These are phyloP conservation scores for Fissipunctia ypsillon DNA, from an alignment of 2,888 invertebrate genomes.

Conservation along the genomic window DNA sequence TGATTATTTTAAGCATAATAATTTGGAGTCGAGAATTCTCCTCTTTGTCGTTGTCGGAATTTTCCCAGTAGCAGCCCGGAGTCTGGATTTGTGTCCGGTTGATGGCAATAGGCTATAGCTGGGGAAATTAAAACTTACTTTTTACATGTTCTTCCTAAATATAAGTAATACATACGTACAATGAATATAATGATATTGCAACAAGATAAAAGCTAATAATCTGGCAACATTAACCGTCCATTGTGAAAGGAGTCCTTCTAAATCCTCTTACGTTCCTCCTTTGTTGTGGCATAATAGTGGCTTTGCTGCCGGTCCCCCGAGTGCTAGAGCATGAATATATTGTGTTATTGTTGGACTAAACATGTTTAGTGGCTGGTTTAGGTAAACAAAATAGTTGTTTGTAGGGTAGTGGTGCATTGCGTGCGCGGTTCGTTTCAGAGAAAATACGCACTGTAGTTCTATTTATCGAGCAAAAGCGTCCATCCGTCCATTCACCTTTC, in stretches of 20 bases:
- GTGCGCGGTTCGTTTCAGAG: not conserved
- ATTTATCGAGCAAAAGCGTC: not conserved
- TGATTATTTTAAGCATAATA: not conserved
- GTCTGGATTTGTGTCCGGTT: too few species aligned
- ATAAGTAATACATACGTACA: not conserved
- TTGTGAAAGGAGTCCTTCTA: slow-evolving; percentile 30
- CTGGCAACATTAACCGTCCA: slow-evolving; percentile 38
- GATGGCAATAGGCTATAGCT: too few species aligned
- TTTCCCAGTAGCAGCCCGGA: not conserved
- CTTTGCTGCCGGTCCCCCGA: slow-evolving; percentile 40
- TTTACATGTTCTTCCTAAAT: not conserved
- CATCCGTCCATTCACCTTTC: too few species aligned
- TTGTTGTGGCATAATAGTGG: slow-evolving; percentile 57
- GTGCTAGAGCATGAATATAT: slow-evolving; percentile 48
- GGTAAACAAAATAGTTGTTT: slow-evolving; percentile 3
- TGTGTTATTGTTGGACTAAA: slow-evolving; percentile 40
- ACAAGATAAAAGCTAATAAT: slow-evolving; percentile 26
- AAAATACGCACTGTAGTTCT: not conserved
- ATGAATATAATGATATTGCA: slow-evolving; percentile 15
- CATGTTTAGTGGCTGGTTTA: slow-evolving; percentile 26
- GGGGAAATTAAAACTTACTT: too few species aligned
- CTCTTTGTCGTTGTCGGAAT: too few species aligned
- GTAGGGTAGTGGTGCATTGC: not conserved
- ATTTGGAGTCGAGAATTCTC: too few species aligned
- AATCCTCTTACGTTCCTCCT: slow-evolving; percentile 64